These are phyloP conservation scores for Drosophila neoperkinsi DNA, from an alignment of 2,888 invertebrate species.

Conservation along the genomic window DNA sequence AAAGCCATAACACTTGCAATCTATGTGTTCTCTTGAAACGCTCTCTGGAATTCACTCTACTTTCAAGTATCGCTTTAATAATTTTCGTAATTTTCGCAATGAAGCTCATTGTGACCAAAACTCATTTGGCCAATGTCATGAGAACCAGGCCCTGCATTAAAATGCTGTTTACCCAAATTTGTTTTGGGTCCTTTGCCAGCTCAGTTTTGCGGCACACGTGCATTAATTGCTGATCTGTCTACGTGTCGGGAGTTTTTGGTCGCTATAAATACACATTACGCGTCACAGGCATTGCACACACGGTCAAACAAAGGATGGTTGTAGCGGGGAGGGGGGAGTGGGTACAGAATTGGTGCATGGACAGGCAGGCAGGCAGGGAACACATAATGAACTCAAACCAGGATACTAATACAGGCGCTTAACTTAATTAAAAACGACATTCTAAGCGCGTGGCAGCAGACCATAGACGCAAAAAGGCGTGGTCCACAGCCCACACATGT, in stretches of 20 bases:
- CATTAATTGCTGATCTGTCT: constrained; percentile 55
- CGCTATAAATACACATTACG: constrained; percentile 52
- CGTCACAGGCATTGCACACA: constrained; percentile 39
- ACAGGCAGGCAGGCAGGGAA: constrained; percentile 16
- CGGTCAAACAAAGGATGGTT: constrained; percentile 6
- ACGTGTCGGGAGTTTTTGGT: constrained; percentile 35
- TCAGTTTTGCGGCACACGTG: constrained; percentile 33
- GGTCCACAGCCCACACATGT: constrained; percentile 14
- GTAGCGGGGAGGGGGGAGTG: not conserved
- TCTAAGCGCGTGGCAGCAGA: constrained; percentile 49
- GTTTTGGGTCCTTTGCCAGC: constrained; percentile 19
- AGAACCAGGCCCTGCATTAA: not conserved
- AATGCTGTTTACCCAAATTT: constrained; percentile 28
- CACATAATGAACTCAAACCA: constrained; percentile 73
- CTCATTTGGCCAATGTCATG: not conserved
- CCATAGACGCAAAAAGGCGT: constrained; percentile 25
- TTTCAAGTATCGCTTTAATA: not conserved
- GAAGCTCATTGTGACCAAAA: not conserved
- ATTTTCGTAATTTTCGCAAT: not conserved
- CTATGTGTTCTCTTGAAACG: not conserved
- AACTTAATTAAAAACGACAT: constrained; percentile 80
- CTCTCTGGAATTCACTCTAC: not conserved
- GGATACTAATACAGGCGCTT: constrained; percentile 66
- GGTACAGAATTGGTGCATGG: not conserved
- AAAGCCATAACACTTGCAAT: not conserved